Base-by-base conservation (phyloP, 2,113 vertebrate species). In the Albula glossodonta region DNA sequence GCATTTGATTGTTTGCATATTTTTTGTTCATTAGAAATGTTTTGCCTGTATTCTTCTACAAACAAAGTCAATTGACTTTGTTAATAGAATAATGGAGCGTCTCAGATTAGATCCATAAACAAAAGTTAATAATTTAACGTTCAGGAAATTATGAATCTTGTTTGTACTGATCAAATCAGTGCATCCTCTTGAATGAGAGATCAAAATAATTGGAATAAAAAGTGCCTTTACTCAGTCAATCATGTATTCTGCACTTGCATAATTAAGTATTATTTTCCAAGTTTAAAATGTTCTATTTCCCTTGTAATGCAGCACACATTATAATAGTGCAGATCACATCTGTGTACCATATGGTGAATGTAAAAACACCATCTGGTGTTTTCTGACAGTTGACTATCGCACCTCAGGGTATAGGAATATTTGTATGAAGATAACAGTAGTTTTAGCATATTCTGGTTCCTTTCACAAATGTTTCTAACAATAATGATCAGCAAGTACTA, bases 341-440 rank as follows among this genome's bases (percentile, higher is more conserved):
- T 83, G 82, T 83, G 82, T 19, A 11, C 82, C 82, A 50, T 83
- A 83, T 70, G 82, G 41, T 49, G 57, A 9, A 22, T 74, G 70
- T 74, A 74, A 74, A 74, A 82, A 60, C 82, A 50, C 82, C 82
- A 70, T 83, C 82, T 70, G 82, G 31, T 50, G 0, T 51, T 70
- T n/a, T 19, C 49, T 70, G 31, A n/a, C 31, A 50, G 49, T 17
- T 79, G 78, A 48, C 78, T 79, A 31, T 63, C 51, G 82, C 60
- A 48, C 82, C 22, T 57, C 57, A 66, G 82, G 82, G 70, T 0
- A 78, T 66, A 74, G 31, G 49, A 77, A 77, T 19, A 31, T 53
- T 17, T 79, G 15, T 50, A 17, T 41, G 31, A 48, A 31, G 78
- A 15, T 49, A 12, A 49, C 50, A 79, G 11, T 50, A 17, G 78